Conservation (phyloP, 2,888 invertebrate genomes). For the Gymnosoma rotundatum region DNA sequence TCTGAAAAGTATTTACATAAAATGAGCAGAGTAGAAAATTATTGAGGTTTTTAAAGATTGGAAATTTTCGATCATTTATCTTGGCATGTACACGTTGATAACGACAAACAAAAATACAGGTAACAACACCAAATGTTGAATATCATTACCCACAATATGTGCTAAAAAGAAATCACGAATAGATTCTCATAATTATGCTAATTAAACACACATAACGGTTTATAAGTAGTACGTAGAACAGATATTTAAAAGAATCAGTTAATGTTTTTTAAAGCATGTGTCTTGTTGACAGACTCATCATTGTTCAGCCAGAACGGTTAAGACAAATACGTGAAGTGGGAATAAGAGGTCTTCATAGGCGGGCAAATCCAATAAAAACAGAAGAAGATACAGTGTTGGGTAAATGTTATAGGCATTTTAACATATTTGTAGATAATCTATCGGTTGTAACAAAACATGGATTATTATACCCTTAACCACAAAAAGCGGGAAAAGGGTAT, state of each 20-base stretch:
- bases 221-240: not conserved
- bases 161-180: constrained; percentile 8
- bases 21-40: constrained; percentile 3
- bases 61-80: constrained; percentile 16
- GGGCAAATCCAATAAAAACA: too few relatives aligned
- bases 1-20: constrained; percentile 4
- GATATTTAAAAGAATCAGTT: constrained; percentile 16
- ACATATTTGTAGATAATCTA: too few relatives aligned
- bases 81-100: constrained; percentile 37
- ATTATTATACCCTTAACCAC: too few relatives aligned
- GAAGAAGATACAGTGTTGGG: too few relatives aligned
- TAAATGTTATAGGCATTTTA: too few relatives aligned
- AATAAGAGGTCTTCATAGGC: too few relatives aligned
- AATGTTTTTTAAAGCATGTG: not conserved
- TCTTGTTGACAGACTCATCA: too few relatives aligned
- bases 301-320: too few relatives aligned
- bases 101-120: not conserved
- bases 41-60: too few relatives aligned
- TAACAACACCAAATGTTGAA: not conserved
- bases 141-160: not conserved
- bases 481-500: too few relatives aligned
- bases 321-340: too few relatives aligned
- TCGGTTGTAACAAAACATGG: too few relatives aligned
- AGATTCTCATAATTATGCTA: constrained; percentile 41
- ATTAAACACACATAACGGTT: constrained; percentile 43